Percentiles rank a stretch among this genome's conserved stretches.
phyloP scores from a whole-genome alignment of 2,888 invertebrate genomes.

The Drosophila pseudotalamancana region DNA sequence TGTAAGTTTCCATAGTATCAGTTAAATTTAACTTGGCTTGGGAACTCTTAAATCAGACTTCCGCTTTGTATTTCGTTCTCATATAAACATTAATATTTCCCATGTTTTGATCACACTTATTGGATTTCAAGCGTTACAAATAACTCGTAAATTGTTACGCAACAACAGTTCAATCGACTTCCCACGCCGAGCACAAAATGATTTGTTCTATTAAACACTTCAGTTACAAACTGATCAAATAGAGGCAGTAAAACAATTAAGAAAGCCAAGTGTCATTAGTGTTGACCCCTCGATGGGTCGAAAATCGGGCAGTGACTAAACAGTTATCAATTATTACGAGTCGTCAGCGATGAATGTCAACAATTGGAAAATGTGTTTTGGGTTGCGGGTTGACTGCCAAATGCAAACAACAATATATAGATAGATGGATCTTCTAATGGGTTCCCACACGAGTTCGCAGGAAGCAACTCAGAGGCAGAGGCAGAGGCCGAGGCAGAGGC shows the following conservation, averaged over 20 bases:
- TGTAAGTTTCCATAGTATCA: too few species aligned
- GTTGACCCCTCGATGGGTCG: constrained; percentile 35
- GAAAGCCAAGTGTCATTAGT: constrained; percentile 41
- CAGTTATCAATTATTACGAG: constrained; percentile 75
- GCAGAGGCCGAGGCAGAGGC: too few species aligned
- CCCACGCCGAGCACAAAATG: constrained; percentile 52
- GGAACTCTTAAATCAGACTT: not conserved
- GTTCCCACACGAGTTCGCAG: constrained; percentile 52
- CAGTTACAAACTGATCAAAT: constrained; percentile 33
- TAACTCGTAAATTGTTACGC: constrained; percentile 48
- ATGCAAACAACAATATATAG: constrained; percentile 41
- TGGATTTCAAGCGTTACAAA: constrained; percentile 20
- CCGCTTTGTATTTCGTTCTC: not conserved
- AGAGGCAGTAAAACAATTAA: constrained; percentile 56
- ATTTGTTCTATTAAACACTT: constrained; percentile 52
- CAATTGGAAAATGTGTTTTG: constrained; percentile 40
- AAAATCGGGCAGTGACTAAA: constrained; percentile 75
- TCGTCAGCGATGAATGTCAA: constrained; percentile 55
- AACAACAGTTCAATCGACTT: constrained; percentile 45
- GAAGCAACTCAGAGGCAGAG: constrained; percentile 32
- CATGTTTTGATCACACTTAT: constrained; percentile 58
- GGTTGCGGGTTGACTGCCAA: constrained; percentile 38
- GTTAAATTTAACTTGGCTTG: not conserved
- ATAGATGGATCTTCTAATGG: constrained; percentile 39
- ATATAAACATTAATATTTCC: constrained; percentile 7